phyloP scores from a whole-genome alignment of 1,140 invertebrate species.

The Halesus radiatus region DNA sequence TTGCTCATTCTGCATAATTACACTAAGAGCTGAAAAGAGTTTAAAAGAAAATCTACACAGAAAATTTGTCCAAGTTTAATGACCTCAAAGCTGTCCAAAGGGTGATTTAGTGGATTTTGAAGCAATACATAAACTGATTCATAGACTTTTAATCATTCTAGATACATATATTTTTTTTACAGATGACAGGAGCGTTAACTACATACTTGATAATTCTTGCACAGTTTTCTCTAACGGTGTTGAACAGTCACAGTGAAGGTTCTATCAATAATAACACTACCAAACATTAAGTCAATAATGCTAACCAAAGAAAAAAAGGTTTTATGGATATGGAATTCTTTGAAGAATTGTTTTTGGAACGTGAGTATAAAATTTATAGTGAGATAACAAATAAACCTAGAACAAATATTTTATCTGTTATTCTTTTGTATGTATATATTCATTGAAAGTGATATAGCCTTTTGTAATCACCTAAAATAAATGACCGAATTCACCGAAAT shows the following conservation, averaged over 20 bases:
- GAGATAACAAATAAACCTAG: too few relatives aligned
- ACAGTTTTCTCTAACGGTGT: constrained; percentile 28
- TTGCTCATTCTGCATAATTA: neutral
- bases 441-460: too few relatives aligned
- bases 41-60: neutral
- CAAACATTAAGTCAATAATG: neutral
- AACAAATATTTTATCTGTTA: too few relatives aligned
- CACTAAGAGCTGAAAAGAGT: neutral
- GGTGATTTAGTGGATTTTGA: neutral
- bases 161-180: neutral
- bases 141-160: neutral
- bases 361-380: too few relatives aligned
- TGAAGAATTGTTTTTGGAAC: neutral
- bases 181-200: constrained; percentile 22
- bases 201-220: constrained; percentile 38
- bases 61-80: neutral
- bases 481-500: too few relatives aligned
- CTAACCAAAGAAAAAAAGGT: neutral
- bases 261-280: neutral
- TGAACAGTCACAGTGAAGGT: neutral
- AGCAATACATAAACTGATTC: neutral
- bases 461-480: too few relatives aligned
- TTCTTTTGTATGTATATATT: constrained; percentile 5
- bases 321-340: too few relatives aligned
- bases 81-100: neutral